A percentile compares a stretch with the other conserved stretches of the same genome.
phyloP scores from a whole-genome alignment of 2,888 invertebrate species.

The Microplitis manilae region DNA sequence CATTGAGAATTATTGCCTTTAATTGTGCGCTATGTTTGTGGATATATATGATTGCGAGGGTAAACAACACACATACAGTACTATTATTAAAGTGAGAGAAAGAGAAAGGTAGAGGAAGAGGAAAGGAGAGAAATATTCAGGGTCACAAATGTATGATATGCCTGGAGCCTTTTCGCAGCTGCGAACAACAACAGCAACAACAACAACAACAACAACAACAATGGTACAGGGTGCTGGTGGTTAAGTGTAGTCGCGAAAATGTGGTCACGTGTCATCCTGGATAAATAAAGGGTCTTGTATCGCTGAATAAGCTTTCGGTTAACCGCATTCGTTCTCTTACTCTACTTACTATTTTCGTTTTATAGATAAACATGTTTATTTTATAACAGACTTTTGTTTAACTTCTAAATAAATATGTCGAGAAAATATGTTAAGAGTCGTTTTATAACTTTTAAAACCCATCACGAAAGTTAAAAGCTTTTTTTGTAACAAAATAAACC shows the following conservation, averaged over 20 bases:
- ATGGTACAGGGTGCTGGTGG: neutral
- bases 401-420: neutral
- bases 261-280: conserved; percentile 13
- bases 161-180: conserved; percentile 20
- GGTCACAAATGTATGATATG: conserved; percentile 1
- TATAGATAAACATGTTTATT: neutral
- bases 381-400: neutral
- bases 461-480: no score
- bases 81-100: no score
- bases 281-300: conserved; percentile 1
- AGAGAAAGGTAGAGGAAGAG: neutral
- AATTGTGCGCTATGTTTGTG: conserved; percentile 9
- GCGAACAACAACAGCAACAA: neutral
- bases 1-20: conserved; percentile 5
- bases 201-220: neutral
- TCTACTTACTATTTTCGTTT: neutral
- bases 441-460: no score
- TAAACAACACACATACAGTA: neutral
- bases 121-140: neutral
- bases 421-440: no score
- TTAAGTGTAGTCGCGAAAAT: neutral
- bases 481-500: no score
- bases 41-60: conserved; percentile 18
- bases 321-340: neutral
- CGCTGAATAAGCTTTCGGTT: conserved; percentile 3